Base-by-base conservation (phyloP, 2,113 vertebrate genomes). In the Nycticryphes semicollaris region DNA sequence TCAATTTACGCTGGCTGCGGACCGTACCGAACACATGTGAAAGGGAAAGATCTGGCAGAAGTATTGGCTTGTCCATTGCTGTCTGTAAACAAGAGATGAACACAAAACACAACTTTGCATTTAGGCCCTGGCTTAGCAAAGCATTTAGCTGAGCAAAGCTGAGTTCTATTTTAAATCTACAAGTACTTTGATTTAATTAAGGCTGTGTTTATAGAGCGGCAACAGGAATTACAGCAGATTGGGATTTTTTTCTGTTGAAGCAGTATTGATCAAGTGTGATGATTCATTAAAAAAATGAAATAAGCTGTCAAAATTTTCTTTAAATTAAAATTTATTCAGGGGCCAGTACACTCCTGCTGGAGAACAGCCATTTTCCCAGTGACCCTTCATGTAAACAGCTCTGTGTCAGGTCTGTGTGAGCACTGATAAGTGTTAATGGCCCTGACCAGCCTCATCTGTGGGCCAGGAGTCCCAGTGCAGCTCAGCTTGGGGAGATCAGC, bases 11-110 rank as follows among this genome's bases (percentile, higher is more conserved):
- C 86, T 87, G 89, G 77, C 80, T 53, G 0, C 45, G 84, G 75
- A 76, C 56, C 0, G 1, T 0, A 0, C 80, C 0, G 3, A 87
- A 2, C 84, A 77, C 67, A 33, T 73, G 89, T 82, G 81, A 87
- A 94, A 87, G 80, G 70, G 86, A 93, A 87, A 43, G 77, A 89
- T 67, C 81, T 95, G 89, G 91, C 91, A 89, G 67, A 73, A 73
- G 14, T 2, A 31, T 54, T 4, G 5, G 31, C 84, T 91, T 89
- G 70, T 94, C 80, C n/a, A 0, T 92, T 70, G 59, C 30, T 21
- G 2, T 84, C 84, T 91, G 67, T 93, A 94, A 95, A 91, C 62
- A 96, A 9, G 15, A 93, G 77, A 68, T 48, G 82, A 94, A 93
- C 51, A 92, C 21, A 89, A 81, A 91, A 79, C 59, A 76, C 18